Percentiles rank a stretch among this genome's conserved stretches.
Evolutionary conservation across 2,888 invertebrate species (phyloP).

Genomic region (Axea sp.): DNA sequence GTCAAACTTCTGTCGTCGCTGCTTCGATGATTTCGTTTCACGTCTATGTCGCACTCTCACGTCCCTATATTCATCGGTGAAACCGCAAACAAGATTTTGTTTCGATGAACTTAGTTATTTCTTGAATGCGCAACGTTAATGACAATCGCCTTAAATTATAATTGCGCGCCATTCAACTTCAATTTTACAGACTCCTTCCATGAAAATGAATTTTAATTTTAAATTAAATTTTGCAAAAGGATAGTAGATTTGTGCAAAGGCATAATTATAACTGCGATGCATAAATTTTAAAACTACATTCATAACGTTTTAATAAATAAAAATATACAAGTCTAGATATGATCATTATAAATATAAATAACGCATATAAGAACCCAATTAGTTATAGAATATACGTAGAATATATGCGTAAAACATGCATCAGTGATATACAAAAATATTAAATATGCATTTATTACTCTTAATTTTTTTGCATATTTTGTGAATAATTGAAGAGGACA

Average conservation of each 20-base stretch:
- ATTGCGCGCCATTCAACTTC: conserved; percentile 42
- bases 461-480: too few species aligned
- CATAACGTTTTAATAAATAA: too few species aligned
- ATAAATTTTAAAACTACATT: background rate
- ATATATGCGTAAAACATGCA: too few species aligned
- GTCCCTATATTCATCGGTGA: conserved; percentile 45
- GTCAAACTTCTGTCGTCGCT: conserved; percentile 50
- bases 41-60: conserved; percentile 29
- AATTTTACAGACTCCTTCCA: conserved; percentile 33
- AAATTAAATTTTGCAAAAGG: conserved; percentile 21
- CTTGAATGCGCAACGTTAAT: conserved; percentile 50
- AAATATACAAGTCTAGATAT: too few species aligned
- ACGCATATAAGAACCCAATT: too few species aligned
- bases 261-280: too few species aligned
- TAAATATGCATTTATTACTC: too few species aligned
- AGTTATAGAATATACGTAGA: too few species aligned
- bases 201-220: conserved; percentile 35
- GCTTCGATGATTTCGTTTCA: conserved; percentile 54
- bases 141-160: conserved; percentile 50
- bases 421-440: too few species aligned
- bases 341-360: too few species aligned
- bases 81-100: conserved; percentile 56
- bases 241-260: background rate
- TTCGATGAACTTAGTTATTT: conserved; percentile 55
- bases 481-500: too few species aligned